Conservation (phyloP, 2,797 vertebrate species). For the Nasua narica region DNA sequence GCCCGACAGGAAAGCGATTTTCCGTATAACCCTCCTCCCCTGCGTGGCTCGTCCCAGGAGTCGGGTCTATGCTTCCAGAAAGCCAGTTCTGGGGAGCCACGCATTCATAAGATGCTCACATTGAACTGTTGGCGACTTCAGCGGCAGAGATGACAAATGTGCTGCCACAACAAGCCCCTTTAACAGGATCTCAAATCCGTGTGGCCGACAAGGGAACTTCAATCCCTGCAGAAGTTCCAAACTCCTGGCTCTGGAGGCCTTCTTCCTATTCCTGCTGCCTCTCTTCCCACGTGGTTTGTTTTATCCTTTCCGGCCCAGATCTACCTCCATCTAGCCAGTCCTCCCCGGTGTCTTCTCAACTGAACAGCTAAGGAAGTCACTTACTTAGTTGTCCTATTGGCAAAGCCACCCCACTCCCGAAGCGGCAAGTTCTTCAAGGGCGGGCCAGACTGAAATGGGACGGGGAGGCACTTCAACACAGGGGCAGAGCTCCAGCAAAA, state of each 20-base stretch:
- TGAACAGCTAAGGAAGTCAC: background rate
- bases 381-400: background rate
- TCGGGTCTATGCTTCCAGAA: background rate
- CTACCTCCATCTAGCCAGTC: background rate
- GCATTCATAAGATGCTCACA: background rate
- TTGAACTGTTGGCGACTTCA: background rate
- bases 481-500: background rate
- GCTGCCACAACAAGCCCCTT: background rate
- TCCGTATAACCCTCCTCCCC: background rate
- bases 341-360: background rate
- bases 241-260: background rate
- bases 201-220: background rate
- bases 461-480: background rate
- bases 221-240: background rate
- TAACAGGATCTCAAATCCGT: background rate
- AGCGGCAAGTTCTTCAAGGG: background rate
- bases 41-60: background rate
- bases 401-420: background rate
- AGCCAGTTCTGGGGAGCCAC: background rate
- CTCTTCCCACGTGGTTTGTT: background rate
- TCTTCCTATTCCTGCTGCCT: background rate
- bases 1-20: background rate
- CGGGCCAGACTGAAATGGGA: background rate
- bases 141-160: background rate
- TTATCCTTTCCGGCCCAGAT: background rate